A percentile compares a stretch with the other conserved stretches of the same genome.
Conservation (phyloP, 1,140 invertebrate species). For the Pseudomyrmex cubaensis region DNA sequence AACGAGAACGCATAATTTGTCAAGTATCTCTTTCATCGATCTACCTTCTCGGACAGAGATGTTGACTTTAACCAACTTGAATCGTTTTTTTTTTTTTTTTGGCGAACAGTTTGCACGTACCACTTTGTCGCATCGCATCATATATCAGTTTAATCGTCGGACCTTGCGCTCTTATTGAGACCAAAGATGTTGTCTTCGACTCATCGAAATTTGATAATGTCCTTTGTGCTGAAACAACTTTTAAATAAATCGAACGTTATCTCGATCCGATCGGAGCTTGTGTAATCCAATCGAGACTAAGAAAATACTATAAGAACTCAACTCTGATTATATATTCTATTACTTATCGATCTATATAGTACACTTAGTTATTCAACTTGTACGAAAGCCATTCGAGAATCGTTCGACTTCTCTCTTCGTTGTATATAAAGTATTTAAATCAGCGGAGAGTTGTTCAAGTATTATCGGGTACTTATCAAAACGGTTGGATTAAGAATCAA, state of each 20-base stretch:
- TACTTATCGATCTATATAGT: background rate
- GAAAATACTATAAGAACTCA: background rate
- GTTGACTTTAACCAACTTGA: constrained; percentile 37
- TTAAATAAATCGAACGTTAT: background rate
- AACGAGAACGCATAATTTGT: constrained; percentile 43
- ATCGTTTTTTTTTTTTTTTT: constrained; percentile 3
- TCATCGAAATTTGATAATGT: background rate
- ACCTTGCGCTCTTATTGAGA: constrained; percentile 1
- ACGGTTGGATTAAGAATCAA: background rate
- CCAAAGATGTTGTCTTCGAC: background rate
- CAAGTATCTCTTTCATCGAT: constrained; percentile 23
- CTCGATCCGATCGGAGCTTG: background rate
- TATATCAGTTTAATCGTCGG: constrained; percentile 9
- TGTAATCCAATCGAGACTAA: background rate
- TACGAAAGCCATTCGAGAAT: background rate
- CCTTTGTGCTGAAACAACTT: background rate
- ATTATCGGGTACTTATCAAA: background rate
- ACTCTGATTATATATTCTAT: background rate
- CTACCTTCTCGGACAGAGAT: constrained; percentile 22
- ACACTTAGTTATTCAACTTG: background rate
- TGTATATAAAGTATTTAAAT: background rate
- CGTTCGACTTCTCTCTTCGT: too few species aligned
- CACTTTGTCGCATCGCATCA: background rate
- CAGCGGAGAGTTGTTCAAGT: too few species aligned
- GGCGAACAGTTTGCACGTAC: constrained; percentile 7